Evolutionary conservation across 2,888 invertebrate species (phyloP), one percentile per base, ranked within the genome.

Genomic region (Cataglyphis albicans): DNA sequence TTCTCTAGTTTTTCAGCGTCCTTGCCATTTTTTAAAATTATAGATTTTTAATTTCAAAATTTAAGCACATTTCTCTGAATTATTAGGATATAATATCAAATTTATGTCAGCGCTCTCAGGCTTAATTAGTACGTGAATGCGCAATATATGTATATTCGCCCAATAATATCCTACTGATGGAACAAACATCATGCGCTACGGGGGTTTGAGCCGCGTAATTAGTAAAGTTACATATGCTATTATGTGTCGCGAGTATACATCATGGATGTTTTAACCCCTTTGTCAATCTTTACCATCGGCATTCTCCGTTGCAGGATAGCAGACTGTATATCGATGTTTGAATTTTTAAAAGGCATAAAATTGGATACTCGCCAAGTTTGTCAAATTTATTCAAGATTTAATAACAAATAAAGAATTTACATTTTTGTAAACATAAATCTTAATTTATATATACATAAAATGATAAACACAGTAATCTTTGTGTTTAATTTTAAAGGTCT

Each of bases 201-300:
- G 72, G 75, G 29, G 76, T 25, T 18, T 57, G 32, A 6, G 48
- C 67, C 55, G 18, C 52, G 64, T 83, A 83, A 85, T 83, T 86
- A 78, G 84, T 74, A 25, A 68, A 76, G n/a, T 76, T 25, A 57
- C 29, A 73, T 67, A 81, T 25, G 68, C 73, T 63, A 81, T 84
- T 76, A 76, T 38, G 61, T 76, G 52, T 74, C 57, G 65, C 74
- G 72, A 65, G 68, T 64, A 63, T 48, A 41, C 67, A 68, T 78
- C 81, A 59, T 84, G 86, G 70, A 70, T 84, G 80, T 83, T 83
- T 80, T 44, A 70, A 32, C 73, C 55, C 55, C n/a, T 74, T 67
- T 68, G 74, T 74, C 73, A 35, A 67, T 64, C 82, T 67, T 76
- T 61, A 67, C 12, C 15, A 18, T 61, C 55, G n/a, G 48, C 75